phyloP scores from a whole-genome alignment of 37 sponge, comb jelly and placozoan species.

The Petrosia ficiformis region DNA sequence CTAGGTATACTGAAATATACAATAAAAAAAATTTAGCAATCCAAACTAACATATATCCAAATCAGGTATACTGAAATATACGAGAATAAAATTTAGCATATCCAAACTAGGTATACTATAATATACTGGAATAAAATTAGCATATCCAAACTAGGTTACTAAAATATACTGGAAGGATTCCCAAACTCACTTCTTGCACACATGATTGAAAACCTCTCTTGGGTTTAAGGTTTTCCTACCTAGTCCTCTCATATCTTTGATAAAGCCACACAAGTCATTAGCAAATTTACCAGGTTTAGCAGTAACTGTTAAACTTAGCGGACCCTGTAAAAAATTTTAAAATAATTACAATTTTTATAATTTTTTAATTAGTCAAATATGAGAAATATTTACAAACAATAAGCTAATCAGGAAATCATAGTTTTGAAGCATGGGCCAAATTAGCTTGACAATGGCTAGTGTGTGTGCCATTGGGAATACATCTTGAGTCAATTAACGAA shows the following conservation, averaged over 20 bases:
- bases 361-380: neutral
- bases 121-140: neutral
- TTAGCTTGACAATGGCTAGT: no score
- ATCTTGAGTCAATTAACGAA: no score
- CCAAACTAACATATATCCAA: no score
- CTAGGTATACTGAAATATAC: no score
- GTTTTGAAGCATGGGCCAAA: no score
- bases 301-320: neutral
- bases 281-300: conserved; percentile 22
- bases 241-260: conserved; percentile 12
- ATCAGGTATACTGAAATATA: no score
- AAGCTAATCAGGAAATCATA: no score
- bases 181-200: conserved; percentile 51
- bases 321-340: neutral
- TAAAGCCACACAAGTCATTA: conserved; percentile 13
- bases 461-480: no score
- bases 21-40: no score
- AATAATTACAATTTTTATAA: neutral
- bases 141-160: neutral
- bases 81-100: neutral
- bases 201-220: conserved; percentile 39
- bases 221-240: conserved; percentile 34
- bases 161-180: no score
- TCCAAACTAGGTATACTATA: neutral
- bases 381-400: no score